Conservation (phyloP, 2,113 vertebrate genomes). For the Platysteira castanea region DNA sequence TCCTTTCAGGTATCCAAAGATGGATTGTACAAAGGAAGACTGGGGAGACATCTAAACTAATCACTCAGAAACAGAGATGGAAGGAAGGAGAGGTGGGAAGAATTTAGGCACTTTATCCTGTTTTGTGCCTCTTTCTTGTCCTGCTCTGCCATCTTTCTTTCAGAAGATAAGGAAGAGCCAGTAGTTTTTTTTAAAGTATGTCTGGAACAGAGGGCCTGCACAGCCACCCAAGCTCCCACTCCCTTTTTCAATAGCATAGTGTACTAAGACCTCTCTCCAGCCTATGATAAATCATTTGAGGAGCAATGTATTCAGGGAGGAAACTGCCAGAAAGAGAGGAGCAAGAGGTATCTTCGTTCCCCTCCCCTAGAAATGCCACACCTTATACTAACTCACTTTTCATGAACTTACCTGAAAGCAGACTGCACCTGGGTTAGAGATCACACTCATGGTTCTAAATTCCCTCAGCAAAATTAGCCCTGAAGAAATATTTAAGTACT, state of each 20-base stretch:
- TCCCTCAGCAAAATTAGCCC: not conserved
- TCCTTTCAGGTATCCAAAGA: not conserved
- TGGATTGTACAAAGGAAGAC: not conserved
- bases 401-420: not conserved
- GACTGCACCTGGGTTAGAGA: not conserved
- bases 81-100: not conserved
- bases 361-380: not conserved
- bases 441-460: not conserved
- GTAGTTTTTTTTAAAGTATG: not conserved
- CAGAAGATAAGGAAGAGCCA: not conserved
- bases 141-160: not conserved
- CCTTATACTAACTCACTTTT: not conserved
- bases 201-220: not conserved
- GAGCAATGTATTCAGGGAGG: not conserved
- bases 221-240: rapidly evolving
- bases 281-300: not conserved
- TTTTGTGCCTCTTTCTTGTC: not conserved
- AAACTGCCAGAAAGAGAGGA: not conserved
- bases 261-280: not conserved
- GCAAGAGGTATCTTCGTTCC: not conserved
- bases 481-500: not conserved
- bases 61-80: not conserved
- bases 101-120: not conserved
- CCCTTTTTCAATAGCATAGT: rapidly evolving
- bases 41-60: not conserved